phyloP scores from a whole-genome alignment of 2,797 vertebrate genomes.

The Heteromormyrus szaboi region DNA sequence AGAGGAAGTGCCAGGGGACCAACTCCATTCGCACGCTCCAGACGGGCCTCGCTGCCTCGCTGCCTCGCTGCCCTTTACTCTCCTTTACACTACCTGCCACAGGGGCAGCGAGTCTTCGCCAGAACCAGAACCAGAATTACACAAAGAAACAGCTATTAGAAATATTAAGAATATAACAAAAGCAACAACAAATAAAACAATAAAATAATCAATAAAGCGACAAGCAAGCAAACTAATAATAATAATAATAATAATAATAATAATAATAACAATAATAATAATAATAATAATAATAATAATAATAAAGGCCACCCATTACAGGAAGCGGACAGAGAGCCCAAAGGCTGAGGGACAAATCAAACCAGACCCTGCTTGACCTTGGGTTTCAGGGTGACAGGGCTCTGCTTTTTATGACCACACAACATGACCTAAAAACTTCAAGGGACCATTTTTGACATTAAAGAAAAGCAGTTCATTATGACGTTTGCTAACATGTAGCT shows the following conservation, averaged over 20 bases:
- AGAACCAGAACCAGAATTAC: not conserved
- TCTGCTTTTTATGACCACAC: not conserved
- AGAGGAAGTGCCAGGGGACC: not conserved
- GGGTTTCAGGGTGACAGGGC: not conserved
- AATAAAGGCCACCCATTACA: not conserved
- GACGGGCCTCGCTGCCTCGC: not conserved
- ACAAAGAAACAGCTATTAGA: not conserved
- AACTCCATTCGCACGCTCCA: not conserved
- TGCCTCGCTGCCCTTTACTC: not conserved
- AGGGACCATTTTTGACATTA: not conserved
- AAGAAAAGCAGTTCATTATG: not conserved
- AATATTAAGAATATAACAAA: not conserved
- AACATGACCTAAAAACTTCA: not conserved
- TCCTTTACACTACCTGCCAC: not conserved
- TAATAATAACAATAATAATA: too few relatives aligned
- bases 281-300: too few relatives aligned
- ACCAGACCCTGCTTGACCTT: not conserved
- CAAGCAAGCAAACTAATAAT: not conserved
- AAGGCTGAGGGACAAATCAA: not conserved
- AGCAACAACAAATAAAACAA: not conserved
- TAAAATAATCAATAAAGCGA: not conserved
- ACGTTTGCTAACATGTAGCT: not conserved
- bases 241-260: not conserved
- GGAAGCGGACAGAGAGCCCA: not conserved
- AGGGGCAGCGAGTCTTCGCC: not conserved